phyloP scores from a whole-genome alignment of 2,797 vertebrate species.

The Cichlasoma orientale region DNA sequence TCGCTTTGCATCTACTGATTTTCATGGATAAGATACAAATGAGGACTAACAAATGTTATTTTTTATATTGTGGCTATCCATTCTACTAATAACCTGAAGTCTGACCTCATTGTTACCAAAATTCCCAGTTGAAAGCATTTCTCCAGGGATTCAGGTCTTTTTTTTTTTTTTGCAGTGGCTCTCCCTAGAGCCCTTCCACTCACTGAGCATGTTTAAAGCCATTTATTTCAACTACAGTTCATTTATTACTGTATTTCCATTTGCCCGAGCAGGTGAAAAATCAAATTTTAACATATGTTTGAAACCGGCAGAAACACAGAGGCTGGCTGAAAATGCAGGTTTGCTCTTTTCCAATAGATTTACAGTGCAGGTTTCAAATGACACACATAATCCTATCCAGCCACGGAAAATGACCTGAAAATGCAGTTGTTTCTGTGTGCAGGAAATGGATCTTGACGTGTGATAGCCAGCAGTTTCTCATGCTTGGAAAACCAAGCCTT shows the following conservation, averaged over 20 bases:
- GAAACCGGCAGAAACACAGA: background rate
- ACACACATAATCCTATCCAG: slow-evolving; percentile 32
- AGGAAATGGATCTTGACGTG: slow-evolving; percentile 49
- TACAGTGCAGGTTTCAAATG: slow-evolving; percentile 18
- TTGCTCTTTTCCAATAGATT: slow-evolving; percentile 29
- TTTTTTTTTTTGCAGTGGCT: background rate
- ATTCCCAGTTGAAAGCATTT: slow-evolving; percentile 14
- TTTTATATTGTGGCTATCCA: background rate
- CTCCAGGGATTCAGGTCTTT: slow-evolving; percentile 3
- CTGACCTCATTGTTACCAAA: slow-evolving; percentile 8
- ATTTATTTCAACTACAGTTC: background rate
- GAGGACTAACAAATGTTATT: background rate
- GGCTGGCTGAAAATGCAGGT: slow-evolving; percentile 2
- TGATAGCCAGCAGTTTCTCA: slow-evolving; percentile 39
- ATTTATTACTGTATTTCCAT: background rate
- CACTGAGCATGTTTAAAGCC: background rate
- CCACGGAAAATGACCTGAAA: slow-evolving; percentile 31
- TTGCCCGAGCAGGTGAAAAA: background rate
- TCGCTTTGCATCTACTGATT: background rate
- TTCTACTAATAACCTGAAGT: slow-evolving; percentile 9
- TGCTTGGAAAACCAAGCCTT: slow-evolving; percentile 42
- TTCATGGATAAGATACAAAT: background rate
- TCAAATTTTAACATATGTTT: background rate
- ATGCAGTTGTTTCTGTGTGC: slow-evolving; percentile 17
- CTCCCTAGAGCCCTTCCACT: background rate